Base-by-base conservation (phyloP, 2,888 invertebrate genomes). In the Drosophila testacea region DNA sequence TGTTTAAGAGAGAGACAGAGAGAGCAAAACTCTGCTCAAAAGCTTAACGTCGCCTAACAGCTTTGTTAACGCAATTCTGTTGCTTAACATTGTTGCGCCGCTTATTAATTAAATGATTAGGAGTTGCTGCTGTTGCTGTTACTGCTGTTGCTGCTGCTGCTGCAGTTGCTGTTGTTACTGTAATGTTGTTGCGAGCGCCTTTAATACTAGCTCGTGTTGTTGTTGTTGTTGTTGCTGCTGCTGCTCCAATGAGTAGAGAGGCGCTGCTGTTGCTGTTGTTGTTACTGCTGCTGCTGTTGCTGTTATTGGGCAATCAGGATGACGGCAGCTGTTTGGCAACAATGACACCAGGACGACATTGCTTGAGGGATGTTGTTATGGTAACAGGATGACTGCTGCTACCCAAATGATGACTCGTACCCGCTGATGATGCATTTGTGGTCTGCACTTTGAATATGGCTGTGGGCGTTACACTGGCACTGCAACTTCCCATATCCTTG, bases 331-430 rank as follows among this genome's bases (percentile, higher is more conserved):
- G 97, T 93, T 97, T 97, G 67, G 96, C 97, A 69, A 98, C 97
- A 87, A 98, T 98, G 71, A 98, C 98, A 74, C 97, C 97, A 27
- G 97, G 97, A 90, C 97, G 95, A 88, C 96, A 95, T 90, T 96
- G 95, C 92, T 94, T 95, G 79, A 93, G 94, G 83, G 92, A 75
- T 39, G 92, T 90, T 54, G 91, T 91, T 56, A 91, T 92, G 64
- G 91, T 91, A 59, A 90, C 74, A 41, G 78, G 75, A 46, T 51
- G 77, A 69, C 47, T 81, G 77, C 52, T 71, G 65, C 22, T 41
- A n/a, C 30, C 56, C 38, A 50, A 34, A 62, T 75, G 76, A 50
- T 73, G 78, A 57, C 50, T 71, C 65, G 66, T 55, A 46, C 74
- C 70, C 60, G 78, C 68, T 67, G 66, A 55, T 38, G 55, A 48